Base-by-base conservation (phyloP, 2,797 vertebrate genomes). In the Lophura swinhoii region DNA sequence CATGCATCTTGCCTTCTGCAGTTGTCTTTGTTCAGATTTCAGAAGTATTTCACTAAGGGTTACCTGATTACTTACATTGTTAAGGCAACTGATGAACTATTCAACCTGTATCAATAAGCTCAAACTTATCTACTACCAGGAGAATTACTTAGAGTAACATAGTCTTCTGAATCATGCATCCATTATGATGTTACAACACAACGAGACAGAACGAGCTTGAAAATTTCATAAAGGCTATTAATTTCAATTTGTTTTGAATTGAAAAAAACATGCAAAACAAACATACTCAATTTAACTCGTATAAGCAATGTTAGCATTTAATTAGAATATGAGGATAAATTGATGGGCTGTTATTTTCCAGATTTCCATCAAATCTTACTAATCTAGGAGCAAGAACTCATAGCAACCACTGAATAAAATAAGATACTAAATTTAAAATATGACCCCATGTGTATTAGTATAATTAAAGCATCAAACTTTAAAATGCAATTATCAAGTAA, bases 401-500 rank as follows among this genome's bases (percentile, higher is more conserved):
- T 22, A 86, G 23, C 82, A 75, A 20, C 81, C 6, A 16, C 58
- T 94, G 82, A 28, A 73, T 89, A 96, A 96, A 96, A 87, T 88
- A 94, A 85, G 10, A 11, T 17, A 84, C 89, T 97, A 90, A 95
- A 96, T 81, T 93, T 90, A 96, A 95, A 96, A 92, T 92, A 87
- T 44, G 81, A 43, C 49, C 21, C 10, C 12, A 48, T 39, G 33
- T 73, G 85, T 96, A 95, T 76, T 88, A 83, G 35, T 70, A 69
- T 95, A 95, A 97, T 97, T 96, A 96, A 93, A 90, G 87, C 79
- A 53, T 31, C 69, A 15, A 29, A 77, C 79, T 95, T 97, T 90
- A 87, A 95, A 96, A 94, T 88, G 87, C 71, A 94, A 88, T 93
- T 96, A 91, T 75, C 67, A 90, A 95, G 84, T 93, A 95, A 95